Percentiles rank a stretch among this genome's conserved stretches.
These are phyloP conservation scores for Myotis lucifugus DNA, from an alignment of 2,113 vertebrate genomes.

Conservation along the genomic window DNA sequence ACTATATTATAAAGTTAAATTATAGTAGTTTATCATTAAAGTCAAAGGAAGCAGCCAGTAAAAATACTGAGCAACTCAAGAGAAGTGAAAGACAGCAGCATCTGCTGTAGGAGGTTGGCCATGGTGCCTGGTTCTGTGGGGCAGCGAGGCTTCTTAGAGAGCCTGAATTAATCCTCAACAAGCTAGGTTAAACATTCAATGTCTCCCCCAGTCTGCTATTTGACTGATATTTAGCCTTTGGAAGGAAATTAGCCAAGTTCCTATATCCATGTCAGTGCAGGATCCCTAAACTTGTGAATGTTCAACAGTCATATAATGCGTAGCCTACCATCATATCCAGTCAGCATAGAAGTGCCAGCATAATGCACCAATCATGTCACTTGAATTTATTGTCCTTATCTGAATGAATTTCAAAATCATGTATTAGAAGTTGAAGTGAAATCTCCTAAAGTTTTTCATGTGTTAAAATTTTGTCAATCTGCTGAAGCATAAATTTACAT, in stretches of 20 bases:
- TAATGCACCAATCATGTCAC: neutral
- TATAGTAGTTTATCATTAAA: neutral
- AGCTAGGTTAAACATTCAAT: neutral
- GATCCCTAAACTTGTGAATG: neutral
- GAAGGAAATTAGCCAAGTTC: neutral
- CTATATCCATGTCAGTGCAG: rapidly evolving
- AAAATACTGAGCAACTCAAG: neutral
- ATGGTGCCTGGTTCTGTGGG: neutral
- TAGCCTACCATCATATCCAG: no score
- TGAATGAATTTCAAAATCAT: neutral
- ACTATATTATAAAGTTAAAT: neutral
- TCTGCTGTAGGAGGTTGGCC: neutral
- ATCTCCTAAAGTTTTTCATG: neutral
- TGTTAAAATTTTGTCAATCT: neutral
- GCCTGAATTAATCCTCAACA: neutral
- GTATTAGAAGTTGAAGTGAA: neutral
- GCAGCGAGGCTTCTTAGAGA: neutral
- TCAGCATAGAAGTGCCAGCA: neutral
- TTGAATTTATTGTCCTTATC: neutral
- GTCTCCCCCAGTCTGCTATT: neutral
- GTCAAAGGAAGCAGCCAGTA: neutral
- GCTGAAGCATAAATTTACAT: neutral
- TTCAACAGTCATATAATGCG: neutral
- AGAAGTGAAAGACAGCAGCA: neutral
- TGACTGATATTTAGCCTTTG: neutral